A percentile compares a stretch with the other conserved stretches of the same genome.
These are phyloP conservation scores for Xiphorhynchus erythropygius DNA, from an alignment of 2,797 vertebrate genomes.

Conservation along the genomic window DNA sequence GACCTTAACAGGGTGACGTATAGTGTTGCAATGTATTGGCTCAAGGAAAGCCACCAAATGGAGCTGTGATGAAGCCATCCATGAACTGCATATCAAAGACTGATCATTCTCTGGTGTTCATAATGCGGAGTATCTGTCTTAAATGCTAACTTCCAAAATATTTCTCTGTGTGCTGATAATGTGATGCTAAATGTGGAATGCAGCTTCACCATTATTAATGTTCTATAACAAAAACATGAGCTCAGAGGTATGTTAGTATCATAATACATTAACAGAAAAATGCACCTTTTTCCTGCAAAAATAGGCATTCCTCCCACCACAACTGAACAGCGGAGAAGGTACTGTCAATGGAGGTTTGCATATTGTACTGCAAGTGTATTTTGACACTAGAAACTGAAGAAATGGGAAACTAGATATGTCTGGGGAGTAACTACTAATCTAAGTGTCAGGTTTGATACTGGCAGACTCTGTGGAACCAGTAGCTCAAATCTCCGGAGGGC, in stretches of 20 bases:
- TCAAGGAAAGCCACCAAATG: background rate
- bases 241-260: background rate
- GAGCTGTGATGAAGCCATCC: background rate
- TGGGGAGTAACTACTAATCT: slow-evolving; percentile 54
- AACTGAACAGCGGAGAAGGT: background rate
- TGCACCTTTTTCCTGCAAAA: background rate
- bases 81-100: background rate
- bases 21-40: background rate
- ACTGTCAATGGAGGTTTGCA: slow-evolving; percentile 21
- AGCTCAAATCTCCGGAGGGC: slow-evolving; percentile 7
- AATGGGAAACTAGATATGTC: slow-evolving; percentile 63
- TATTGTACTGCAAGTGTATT: slow-evolving; percentile 63
- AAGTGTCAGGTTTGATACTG: slow-evolving; percentile 64
- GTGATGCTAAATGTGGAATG: background rate
- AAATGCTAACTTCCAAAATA: slow-evolving; percentile 1
- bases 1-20: background rate
- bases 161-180: background rate
- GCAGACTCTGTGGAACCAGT: slow-evolving; percentile 65
- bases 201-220: background rate
- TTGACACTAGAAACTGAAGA: slow-evolving; percentile 68
- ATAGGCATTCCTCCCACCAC: background rate
- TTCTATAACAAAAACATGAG: background rate
- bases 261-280: background rate
- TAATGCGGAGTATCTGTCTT: background rate
- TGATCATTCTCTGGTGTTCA: background rate